phyloP scores from a whole-genome alignment of 2,888 invertebrate genomes.

The Cheilosia urbana region DNA sequence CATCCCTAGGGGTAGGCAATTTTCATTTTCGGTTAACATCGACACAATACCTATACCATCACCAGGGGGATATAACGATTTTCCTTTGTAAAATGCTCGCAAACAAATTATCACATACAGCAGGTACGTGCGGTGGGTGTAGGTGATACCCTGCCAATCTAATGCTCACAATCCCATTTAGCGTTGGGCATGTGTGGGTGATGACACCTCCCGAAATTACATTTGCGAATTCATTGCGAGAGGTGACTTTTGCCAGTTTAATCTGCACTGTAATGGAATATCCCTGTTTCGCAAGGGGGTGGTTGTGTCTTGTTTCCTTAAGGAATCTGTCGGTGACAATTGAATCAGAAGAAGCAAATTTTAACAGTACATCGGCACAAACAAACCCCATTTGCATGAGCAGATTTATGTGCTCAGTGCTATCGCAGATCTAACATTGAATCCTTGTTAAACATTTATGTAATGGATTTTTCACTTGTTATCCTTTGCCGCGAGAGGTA shows the following conservation, averaged over 20 bases:
- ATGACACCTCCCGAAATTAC: slow-evolving; percentile 45
- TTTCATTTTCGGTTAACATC: slow-evolving; percentile 13
- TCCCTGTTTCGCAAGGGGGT: slow-evolving; percentile 55
- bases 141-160: slow-evolving; percentile 13
- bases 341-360: slow-evolving; percentile 40
- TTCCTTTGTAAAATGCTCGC: slow-evolving; percentile 21
- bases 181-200: not conserved
- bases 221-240: slow-evolving; percentile 42
- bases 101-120: slow-evolving; percentile 21
- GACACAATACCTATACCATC: not conserved
- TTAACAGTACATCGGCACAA: slow-evolving; percentile 22
- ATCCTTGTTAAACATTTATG: slow-evolving; percentile 71
- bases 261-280: slow-evolving; percentile 62
- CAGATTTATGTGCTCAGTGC: slow-evolving; percentile 63
- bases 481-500: slow-evolving; percentile 30
- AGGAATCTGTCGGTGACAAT: slow-evolving; percentile 24
- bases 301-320: slow-evolving; percentile 9
- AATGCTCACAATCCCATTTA: slow-evolving; percentile 28
- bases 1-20: slow-evolving; percentile 40
- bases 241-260: slow-evolving; percentile 55
- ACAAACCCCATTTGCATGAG: slow-evolving; percentile 30
- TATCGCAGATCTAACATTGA: slow-evolving; percentile 72
- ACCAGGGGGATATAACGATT: not conserved
- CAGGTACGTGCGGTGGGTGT: not conserved
- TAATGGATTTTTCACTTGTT: slow-evolving; percentile 70